Evolutionary conservation across 2,797 vertebrate species (phyloP).

Genomic region (Menidia menidia): DNA sequence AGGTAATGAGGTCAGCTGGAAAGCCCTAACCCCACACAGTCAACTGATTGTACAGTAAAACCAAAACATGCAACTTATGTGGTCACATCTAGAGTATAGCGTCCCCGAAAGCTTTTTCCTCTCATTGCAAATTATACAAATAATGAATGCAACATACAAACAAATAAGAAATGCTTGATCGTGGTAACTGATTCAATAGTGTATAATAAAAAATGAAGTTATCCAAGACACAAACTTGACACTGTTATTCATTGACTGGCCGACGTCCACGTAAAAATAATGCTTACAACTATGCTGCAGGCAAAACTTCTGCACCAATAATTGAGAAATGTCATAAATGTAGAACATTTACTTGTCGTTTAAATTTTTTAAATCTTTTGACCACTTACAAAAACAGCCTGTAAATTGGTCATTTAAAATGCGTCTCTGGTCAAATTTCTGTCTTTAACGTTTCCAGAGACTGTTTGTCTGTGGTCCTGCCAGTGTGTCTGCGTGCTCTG

Average conservation of each 20-base stretch:
- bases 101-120: neutral
- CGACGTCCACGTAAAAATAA: neutral
- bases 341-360: neutral
- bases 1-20: neutral
- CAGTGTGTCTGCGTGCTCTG: conserved; percentile 34
- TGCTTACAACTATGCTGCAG: neutral
- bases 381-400: conserved; percentile 13
- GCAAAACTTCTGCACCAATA: neutral
- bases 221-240: neutral
- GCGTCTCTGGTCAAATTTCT: conserved; percentile 24
- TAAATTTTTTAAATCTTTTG: conserved; percentile 8
- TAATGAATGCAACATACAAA: neutral
- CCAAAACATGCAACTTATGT: neutral
- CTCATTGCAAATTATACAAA: too few relatives aligned
- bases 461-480: conserved; percentile 31
- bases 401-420: conserved; percentile 33
- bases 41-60: neutral
- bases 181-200: neutral
- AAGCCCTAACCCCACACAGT: neutral
- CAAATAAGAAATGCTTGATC: neutral
- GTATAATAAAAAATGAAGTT: neutral
- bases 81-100: neutral
- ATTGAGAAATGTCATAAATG: neutral
- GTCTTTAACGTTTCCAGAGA: conserved; percentile 33
- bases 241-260: neutral